These are phyloP conservation scores for Allacma fusca DNA, from an alignment of 2,888 invertebrate genomes.

Conservation along the genomic window DNA sequence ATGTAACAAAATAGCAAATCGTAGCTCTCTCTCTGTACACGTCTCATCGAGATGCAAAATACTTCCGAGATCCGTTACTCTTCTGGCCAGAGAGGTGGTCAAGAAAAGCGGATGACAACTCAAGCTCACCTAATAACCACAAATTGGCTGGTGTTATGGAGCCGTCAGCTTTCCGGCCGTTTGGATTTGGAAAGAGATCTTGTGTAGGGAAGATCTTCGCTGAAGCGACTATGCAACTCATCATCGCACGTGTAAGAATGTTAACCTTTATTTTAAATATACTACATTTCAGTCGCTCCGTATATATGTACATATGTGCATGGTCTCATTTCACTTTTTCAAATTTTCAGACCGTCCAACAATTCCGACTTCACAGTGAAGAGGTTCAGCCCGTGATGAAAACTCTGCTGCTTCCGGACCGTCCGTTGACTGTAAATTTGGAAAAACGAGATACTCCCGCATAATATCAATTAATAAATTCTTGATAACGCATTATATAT, in stretches of 20 bases:
- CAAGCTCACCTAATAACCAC: neutral
- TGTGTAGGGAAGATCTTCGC: constrained; percentile 86
- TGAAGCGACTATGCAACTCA: constrained; percentile 75
- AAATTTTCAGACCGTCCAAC: constrained; percentile 28
- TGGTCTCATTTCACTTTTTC: neutral
- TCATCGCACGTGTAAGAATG: constrained; percentile 71
- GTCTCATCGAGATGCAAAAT: constrained; percentile 76
- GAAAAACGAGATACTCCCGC: neutral
- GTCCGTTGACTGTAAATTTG: neutral
- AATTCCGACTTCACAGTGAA: constrained; percentile 11
- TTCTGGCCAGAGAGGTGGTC: constrained; percentile 82
- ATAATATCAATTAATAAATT: too few species aligned
- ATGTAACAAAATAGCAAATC: too few species aligned
- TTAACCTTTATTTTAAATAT: too few species aligned
- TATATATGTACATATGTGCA: neutral
- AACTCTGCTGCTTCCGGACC: constrained; percentile 30
- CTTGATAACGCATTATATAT: too few species aligned
- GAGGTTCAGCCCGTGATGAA: neutral
- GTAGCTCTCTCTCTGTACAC: constrained; percentile 85
- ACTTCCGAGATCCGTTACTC: constrained; percentile 74
- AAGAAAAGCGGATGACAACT: neutral
- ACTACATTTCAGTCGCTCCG: neutral
- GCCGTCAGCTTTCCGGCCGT: constrained; percentile 78
- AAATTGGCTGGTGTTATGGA: constrained; percentile 65
- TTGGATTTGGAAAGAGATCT: constrained; percentile 81